Evolutionary conservation across 2,888 invertebrate genomes (phyloP).

Genomic region (Nomada lathburiana): DNA sequence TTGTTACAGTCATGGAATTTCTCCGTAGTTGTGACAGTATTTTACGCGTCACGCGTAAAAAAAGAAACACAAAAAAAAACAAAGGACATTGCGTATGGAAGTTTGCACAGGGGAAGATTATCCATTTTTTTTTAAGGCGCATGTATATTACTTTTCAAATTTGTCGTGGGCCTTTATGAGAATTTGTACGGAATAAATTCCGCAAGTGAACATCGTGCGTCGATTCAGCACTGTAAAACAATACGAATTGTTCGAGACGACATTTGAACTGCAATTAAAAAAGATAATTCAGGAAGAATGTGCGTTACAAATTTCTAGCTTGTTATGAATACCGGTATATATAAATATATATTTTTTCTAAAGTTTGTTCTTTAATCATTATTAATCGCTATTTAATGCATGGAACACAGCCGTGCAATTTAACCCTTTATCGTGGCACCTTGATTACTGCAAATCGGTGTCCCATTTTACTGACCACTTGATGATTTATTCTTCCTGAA

Average conservation of each 20-base stretch:
- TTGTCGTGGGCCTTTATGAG: conserved; percentile 20
- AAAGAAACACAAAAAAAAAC: not conserved
- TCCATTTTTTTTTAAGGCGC: conserved; percentile 29
- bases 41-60: not conserved
- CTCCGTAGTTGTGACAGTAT: too few relatives aligned
- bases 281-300: conserved; percentile 47
- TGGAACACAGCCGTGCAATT: conserved; percentile 1
- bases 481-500: conserved; percentile 46
- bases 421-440: not conserved
- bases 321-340: not conserved
- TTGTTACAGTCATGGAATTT: not conserved
- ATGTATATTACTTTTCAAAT: conserved; percentile 26
- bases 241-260: not conserved
- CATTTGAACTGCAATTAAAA: not conserved
- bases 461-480: conserved; percentile 1
- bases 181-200: not conserved
- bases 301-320: not conserved
- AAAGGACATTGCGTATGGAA: conserved; percentile 3
- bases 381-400: not conserved
- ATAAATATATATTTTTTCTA: not conserved
- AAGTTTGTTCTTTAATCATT: conserved; percentile 1
- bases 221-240: not conserved
- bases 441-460: not conserved
- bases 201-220: not conserved
- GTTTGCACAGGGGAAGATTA: conserved; percentile 44